Conservation (phyloP, 2,888 invertebrate genomes). For the Dryococelus australis region DNA sequence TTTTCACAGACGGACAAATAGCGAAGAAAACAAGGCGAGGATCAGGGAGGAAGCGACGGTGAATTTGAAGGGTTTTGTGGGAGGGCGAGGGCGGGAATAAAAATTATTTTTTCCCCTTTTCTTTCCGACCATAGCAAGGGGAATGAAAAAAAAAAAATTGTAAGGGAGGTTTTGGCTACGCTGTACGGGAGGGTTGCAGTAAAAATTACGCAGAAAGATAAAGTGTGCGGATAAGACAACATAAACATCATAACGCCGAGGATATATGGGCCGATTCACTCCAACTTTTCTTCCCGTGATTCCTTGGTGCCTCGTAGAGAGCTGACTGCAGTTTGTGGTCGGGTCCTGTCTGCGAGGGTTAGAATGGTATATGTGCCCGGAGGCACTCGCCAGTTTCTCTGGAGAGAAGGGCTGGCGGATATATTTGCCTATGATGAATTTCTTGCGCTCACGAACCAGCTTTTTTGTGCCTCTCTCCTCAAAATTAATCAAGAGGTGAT, state of each 20-base stretch:
- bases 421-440: too few relatives aligned
- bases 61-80: not conserved
- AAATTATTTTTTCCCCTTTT: not conserved
- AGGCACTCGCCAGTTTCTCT: not conserved
- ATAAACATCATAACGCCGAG: constrained; percentile 23
- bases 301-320: not conserved
- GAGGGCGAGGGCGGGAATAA: not conserved
- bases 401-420: too few relatives aligned
- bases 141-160: not conserved
- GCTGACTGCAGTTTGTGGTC: not conserved
- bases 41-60: not conserved
- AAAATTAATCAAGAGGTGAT: too few relatives aligned
- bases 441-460: too few relatives aligned
- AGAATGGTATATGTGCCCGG: not conserved
- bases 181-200: not conserved
- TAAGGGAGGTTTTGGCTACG: not conserved
- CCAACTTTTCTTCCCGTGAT: not conserved
- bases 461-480: too few relatives aligned
- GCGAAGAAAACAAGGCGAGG: not conserved
- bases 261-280: constrained; percentile 24
- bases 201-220: constrained; percentile 27
- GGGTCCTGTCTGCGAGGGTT: not conserved
- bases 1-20: not conserved
- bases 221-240: constrained; percentile 26
- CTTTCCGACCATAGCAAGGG: not conserved